phyloP scores from a whole-genome alignment of 2,113 vertebrate species.

The Charina bottae region DNA sequence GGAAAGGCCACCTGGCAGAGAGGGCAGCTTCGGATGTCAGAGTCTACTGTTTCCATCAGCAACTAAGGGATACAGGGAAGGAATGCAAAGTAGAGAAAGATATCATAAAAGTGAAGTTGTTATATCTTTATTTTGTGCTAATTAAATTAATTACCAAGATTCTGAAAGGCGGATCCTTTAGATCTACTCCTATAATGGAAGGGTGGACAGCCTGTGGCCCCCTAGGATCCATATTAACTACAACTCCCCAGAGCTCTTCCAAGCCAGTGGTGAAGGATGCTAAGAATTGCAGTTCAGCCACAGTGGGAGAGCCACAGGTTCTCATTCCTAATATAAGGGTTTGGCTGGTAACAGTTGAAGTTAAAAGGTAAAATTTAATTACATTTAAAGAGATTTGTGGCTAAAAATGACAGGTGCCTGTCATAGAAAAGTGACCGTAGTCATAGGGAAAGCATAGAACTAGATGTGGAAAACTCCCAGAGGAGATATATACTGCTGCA shows the following conservation, averaged over 20 bases:
- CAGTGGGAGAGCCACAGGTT: background rate
- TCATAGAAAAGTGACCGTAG: background rate
- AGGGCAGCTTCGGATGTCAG: slow-evolving; percentile 93
- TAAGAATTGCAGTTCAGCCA: background rate
- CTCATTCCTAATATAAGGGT: background rate
- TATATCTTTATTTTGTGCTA: background rate
- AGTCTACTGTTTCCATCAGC: slow-evolving; percentile 97
- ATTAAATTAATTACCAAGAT: background rate
- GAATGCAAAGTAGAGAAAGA: background rate
- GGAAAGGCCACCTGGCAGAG: slow-evolving; percentile 97
- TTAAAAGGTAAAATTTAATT: background rate
- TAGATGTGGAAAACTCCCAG: background rate
- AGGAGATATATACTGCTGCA: background rate
- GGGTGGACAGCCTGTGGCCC: background rate
- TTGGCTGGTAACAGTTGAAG: background rate
- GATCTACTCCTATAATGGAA: background rate
- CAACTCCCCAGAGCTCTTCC: background rate
- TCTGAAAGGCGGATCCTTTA: background rate
- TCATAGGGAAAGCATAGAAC: background rate
- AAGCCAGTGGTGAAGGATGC: background rate
- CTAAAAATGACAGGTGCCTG: background rate
- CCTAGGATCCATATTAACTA: background rate
- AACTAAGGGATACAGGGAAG: slow-evolving; percentile 73
- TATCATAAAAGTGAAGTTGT: background rate
- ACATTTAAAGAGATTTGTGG: background rate